Evolutionary conservation across 2,888 invertebrate species (phyloP), one percentile per base, ranked within the genome.

Genomic region (Drosophila mayaguana): DNA sequence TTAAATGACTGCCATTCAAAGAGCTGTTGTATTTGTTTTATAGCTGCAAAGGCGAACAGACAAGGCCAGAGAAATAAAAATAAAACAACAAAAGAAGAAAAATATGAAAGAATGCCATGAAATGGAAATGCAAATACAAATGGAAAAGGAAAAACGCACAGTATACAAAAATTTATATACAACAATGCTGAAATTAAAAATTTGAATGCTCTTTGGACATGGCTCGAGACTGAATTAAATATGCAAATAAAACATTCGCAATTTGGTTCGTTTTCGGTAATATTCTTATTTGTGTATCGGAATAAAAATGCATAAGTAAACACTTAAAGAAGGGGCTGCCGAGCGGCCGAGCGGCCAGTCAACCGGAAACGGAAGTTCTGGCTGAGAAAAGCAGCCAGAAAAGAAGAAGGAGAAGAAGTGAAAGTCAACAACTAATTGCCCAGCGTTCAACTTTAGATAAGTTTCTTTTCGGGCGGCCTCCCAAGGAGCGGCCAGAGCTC

Each of bases 161-260:
- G 22, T 22, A 50, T 34, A 43, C 45, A 55, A 14, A 36, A 63
- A 46, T 25, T 14, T 36, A 45, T 18, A 65, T 43, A 69, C 67
- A 69, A 76, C 74, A 80, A 78, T 72, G 68, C 61, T 65, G 42
- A 67, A 78, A 83, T 75, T 81, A 75, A 82, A 76, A 75, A 86
- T 79, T 79, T 75, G 71, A 78, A 74, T 79, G 69, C 56, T 72
- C 70, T 78, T 85, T 84, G 69, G 48, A 63, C 57, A 60, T 72
- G 70, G 63, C 50, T 71, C 61, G 63, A 61, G 71, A 55, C 40
- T 63, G 63, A 89, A 87, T 90, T 74, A 81, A 82, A 73, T 90
- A 89, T 90, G 88, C 90, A 87, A 89, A 88, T 90, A 71, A 56
- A 55, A 51, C 20, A 22, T 43, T 61, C 51, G 46, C 48, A 46